Conservation (phyloP, 1,140 invertebrate genomes). For the Ceratina australensis region DNA sequence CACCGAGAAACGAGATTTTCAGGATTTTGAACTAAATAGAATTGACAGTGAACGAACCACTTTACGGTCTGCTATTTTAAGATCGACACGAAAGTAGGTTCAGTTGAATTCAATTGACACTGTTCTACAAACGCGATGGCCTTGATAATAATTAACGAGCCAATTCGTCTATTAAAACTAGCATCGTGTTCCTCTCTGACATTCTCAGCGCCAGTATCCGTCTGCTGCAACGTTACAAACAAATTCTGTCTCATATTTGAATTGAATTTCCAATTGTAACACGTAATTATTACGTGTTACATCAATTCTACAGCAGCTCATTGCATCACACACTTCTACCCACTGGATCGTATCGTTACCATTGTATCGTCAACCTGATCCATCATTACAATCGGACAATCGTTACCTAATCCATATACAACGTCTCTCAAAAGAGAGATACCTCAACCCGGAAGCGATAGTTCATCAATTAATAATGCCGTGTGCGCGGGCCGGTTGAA, state of each 20-base stretch:
- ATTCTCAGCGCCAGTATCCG: no score
- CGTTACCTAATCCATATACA: no score
- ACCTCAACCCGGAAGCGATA: not conserved
- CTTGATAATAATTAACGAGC: constrained; percentile 37
- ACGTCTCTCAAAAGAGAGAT: no score
- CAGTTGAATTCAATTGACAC: constrained; percentile 25
- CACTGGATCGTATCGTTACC: no score
- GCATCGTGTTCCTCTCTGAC: constrained; percentile 16
- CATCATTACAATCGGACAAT: not conserved
- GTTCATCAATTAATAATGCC: not conserved
- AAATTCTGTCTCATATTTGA: no score
- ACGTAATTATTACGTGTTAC: no score
- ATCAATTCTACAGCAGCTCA: no score
- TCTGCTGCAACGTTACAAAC: no score
- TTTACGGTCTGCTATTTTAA: constrained; percentile 1
- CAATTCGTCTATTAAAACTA: constrained; percentile 8
- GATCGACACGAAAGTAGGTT: not conserved
- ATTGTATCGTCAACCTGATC: no score
- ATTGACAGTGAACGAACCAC: not conserved
- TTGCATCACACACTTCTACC: no score
- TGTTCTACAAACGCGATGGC: constrained; percentile 15
- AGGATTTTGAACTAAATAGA: not conserved
- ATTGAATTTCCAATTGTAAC: no score
- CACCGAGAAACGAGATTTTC: no score
- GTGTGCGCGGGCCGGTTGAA: not conserved